phyloP scores from a whole-genome alignment of 2,797 vertebrate species.

The Neomorphus geoffroyi region DNA sequence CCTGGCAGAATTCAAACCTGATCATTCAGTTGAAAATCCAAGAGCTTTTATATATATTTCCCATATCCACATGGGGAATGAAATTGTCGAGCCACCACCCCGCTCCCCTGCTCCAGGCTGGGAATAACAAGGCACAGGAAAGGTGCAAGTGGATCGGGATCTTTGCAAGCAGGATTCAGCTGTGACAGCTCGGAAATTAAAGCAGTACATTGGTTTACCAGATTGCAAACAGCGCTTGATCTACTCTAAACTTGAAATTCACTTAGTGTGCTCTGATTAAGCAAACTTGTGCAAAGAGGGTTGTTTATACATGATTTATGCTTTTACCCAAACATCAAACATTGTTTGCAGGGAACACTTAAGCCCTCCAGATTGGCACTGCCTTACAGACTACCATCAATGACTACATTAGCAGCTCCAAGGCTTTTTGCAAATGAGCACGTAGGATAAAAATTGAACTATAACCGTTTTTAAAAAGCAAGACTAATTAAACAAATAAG shows the following conservation, averaged over 20 bases:
- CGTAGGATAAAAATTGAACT: not conserved
- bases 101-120: not conserved
- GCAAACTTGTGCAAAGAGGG: not conserved
- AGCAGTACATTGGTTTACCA: not conserved
- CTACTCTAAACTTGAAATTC: not conserved
- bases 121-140: not conserved
- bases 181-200: not conserved
- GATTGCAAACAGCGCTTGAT: not conserved
- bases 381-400: not conserved
- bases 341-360: not conserved
- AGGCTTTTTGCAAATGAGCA: not conserved
- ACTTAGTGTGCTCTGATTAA: fast-evolving
- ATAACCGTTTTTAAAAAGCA: not conserved
- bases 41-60: no score
- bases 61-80: fast-evolving
- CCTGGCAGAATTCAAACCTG: not conserved
- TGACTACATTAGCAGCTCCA: not conserved
- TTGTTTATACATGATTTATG: not conserved
- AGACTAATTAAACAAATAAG: not conserved
- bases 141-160: not conserved
- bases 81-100: not conserved
- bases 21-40: not conserved
- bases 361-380: not conserved
- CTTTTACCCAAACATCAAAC: not conserved
- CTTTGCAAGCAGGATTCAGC: not conserved